phyloP scores from a whole-genome alignment of 2,113 vertebrate genomes.

The Corythoichthys intestinalis region DNA sequence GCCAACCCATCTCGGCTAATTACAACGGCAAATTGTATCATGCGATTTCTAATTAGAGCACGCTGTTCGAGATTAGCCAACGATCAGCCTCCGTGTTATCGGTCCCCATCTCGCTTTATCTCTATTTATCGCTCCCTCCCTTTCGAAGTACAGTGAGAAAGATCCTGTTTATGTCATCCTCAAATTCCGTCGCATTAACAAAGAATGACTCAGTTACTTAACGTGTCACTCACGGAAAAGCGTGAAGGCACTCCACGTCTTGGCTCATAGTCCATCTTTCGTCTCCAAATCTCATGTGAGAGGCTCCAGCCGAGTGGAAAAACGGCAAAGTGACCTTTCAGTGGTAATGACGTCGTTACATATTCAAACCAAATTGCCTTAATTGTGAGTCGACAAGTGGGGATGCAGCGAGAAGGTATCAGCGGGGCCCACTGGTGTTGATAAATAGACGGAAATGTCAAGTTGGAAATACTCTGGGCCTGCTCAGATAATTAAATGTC shows the following conservation, averaged over 20 bases:
- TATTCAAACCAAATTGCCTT: constrained; percentile 98
- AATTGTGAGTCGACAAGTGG: constrained; percentile 95
- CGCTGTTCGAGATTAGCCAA: constrained; percentile 96
- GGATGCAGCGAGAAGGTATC: constrained; percentile 74
- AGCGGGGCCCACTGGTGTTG: constrained; percentile 90
- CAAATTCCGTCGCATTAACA: background rate
- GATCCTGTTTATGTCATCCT: background rate
- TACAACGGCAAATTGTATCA: constrained; percentile 99
- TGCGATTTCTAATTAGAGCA: constrained; percentile 99
- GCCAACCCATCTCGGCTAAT: constrained; percentile 97
- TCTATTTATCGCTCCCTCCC: constrained; percentile 71
- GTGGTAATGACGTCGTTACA: constrained; percentile 98
- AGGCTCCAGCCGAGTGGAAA: constrained; percentile 92
- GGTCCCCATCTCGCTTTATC: constrained; percentile 73
- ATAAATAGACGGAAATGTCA: constrained; percentile 98
- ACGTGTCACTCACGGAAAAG: background rate
- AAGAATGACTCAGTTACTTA: background rate
- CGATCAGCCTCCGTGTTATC: constrained; percentile 89
- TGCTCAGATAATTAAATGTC: constrained; percentile 81
- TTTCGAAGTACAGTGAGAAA: constrained; percentile 12
- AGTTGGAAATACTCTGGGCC: constrained; percentile 85
- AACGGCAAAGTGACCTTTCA: constrained; percentile 93
- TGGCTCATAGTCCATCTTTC: constrained; percentile 66
- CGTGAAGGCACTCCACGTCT: constrained; percentile 39
- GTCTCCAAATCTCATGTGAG: constrained; percentile 88